Conservation (phyloP, 1,140 invertebrate genomes). For the Drosophila lacertosa region DNA sequence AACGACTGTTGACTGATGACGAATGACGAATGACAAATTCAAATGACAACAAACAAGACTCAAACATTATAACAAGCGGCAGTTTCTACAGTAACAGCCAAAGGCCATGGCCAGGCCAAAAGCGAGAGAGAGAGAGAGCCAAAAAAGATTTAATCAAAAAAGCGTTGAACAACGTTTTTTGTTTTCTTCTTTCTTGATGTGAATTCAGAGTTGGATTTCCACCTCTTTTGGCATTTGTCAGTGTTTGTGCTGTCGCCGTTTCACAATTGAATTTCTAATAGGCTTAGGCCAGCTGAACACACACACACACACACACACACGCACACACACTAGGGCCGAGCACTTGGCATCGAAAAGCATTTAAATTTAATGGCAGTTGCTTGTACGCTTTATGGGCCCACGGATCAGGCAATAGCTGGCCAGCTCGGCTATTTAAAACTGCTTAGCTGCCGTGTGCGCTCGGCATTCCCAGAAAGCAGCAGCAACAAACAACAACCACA, state of each 20-base stretch:
- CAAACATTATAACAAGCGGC: constrained; percentile 17
- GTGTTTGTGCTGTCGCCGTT: constrained; percentile 25
- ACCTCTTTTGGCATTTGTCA: neutral
- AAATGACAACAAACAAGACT: constrained; percentile 23
- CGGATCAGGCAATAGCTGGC: neutral
- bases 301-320: neutral
- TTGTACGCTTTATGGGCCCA: constrained; percentile 65
- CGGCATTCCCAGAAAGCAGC: constrained; percentile 55
- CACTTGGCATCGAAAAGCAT: constrained; percentile 73
- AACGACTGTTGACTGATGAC: constrained; percentile 32
- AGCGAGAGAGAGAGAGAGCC: neutral
- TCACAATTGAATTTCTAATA: constrained; percentile 78
- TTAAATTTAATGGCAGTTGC: constrained; percentile 77
- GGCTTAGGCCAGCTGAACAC: constrained; percentile 47
- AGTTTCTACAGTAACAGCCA: constrained; percentile 1
- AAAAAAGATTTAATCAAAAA: constrained; percentile 57
- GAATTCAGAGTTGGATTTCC: constrained; percentile 19
- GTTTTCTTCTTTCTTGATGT: too few relatives aligned
- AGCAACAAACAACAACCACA: constrained; percentile 26
- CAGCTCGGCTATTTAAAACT: constrained; percentile 31
- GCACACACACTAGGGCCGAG: neutral
- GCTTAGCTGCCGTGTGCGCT: constrained; percentile 42
- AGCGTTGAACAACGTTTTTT: constrained; percentile 9
- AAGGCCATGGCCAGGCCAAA: constrained; percentile 15
- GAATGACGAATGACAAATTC: constrained; percentile 45